Conservation (phyloP, 64 coral and sea anemone species). For the Anthopleura sola region DNA sequence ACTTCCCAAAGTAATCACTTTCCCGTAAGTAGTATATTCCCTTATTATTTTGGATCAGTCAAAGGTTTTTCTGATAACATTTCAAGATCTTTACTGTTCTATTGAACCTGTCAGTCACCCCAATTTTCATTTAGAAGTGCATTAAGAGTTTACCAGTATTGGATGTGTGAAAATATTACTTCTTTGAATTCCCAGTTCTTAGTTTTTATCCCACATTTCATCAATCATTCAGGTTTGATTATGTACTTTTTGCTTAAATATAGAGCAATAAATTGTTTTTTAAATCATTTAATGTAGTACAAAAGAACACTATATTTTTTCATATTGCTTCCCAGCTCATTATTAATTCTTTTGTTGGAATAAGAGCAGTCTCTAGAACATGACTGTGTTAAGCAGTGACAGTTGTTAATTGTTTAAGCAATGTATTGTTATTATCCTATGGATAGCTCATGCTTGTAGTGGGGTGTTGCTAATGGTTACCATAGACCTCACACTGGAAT, state of each 20-base stretch:
- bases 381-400: constrained; percentile 19
- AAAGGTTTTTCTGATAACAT: constrained; percentile 4
- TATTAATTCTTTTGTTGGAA: background rate
- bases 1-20: constrained; percentile 23
- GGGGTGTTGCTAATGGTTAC: constrained; percentile 14
- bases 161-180: background rate
- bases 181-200: background rate
- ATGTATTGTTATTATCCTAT: background rate
- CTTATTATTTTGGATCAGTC: constrained; percentile 7
- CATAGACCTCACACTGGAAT: constrained; percentile 6
- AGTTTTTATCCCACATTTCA: background rate
- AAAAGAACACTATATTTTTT: background rate
- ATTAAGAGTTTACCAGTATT: background rate
- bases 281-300: background rate
- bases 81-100: constrained; percentile 4
- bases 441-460: background rate
- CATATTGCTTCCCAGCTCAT: background rate
- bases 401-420: constrained; percentile 15
- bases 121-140: constrained; percentile 6
- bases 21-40: constrained; percentile 1
- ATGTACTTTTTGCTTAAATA: background rate
- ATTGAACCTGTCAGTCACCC: background rate
- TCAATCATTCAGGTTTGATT: background rate
- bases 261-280: background rate
- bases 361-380: constrained; percentile 7